These are phyloP conservation scores for Callocephalon fimbriatum DNA, from an alignment of 2,113 vertebrate genomes.

Conservation along the genomic window DNA sequence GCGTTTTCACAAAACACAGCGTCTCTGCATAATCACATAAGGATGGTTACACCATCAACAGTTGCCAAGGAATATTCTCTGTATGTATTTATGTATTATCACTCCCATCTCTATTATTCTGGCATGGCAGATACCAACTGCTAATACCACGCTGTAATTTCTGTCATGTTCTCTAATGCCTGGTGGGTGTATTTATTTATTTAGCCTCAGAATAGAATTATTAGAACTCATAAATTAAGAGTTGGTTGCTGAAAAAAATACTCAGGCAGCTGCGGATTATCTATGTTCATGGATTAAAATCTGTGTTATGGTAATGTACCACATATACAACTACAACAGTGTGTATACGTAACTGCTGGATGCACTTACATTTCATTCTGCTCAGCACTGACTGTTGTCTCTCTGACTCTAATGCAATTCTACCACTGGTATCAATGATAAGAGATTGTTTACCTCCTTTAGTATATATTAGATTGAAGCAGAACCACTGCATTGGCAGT, in stretches of 20 bases:
- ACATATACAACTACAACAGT: not conserved
- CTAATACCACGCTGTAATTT: not conserved
- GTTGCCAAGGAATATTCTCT: not conserved
- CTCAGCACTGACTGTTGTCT: not conserved
- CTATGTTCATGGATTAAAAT: not conserved
- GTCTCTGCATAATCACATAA: not conserved
- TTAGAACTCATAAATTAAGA: not conserved
- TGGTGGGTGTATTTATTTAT: not conserved
- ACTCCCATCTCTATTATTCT: not conserved
- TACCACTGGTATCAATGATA: not conserved
- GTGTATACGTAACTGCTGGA: not conserved
- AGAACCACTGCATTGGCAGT: not conserved
- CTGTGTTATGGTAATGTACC: not conserved
- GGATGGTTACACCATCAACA: not conserved
- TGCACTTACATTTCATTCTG: not conserved
- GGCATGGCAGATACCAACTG: not conserved
- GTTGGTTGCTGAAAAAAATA: not conserved
- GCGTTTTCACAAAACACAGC: not conserved
- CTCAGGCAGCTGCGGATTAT: not conserved
- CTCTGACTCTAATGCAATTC: not conserved
- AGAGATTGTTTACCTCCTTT: not conserved
- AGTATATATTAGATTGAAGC: rapidly evolving
- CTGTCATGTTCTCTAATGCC: not conserved
- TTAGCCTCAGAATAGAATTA: not conserved
- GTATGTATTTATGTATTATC: not conserved